Evolutionary conservation across 2,888 invertebrate genomes (phyloP), one percentile per base, ranked within the genome.

Genomic region (Magallana nippona): DNA sequence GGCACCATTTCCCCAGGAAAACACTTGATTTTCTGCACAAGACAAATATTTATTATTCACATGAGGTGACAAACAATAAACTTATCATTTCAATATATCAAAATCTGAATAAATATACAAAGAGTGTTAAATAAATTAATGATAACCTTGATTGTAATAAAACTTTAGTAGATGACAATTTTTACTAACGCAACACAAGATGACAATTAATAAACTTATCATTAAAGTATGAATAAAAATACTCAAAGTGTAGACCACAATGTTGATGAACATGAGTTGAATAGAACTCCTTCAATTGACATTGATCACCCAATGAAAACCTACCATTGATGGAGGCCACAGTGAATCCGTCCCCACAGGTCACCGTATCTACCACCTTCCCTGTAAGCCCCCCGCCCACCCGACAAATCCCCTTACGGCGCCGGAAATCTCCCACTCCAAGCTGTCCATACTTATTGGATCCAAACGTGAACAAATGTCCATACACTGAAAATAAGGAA

Each of bases 271-370:
- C 19, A 44, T 44, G 44, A 44, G 44, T 44, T 44, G 44, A 32
- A 3, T 32, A 32, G 22, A 13, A 22, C 22, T 27, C 22, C 22
- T 77, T 19, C 1, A 77, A 5, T 5, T 44, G 10, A 27, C 8
- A 15, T 1, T 77, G 10, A 19, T 15, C 56, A 1, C 17, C 15
- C 44, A 10, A n/a, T 3, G 56, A 32, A 8, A 22, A 60, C 78
- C 84, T 86, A 94, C 94, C 94, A 88, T 89, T 89, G 2, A 94
- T 94, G n/a, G 93, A 90, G 8, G 89, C 91, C n/a, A 94, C 93
- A 44, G 94, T 94, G 87, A 93, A 94, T 1, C 91, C 89, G 86
- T 94, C 93, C 10, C 94, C 94, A 91, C 94, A 94, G 5, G 93
- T 89, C 57, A 93, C 92, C 83, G 91, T 92, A 79, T 89, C 91